Percentiles rank a stretch among this genome's conserved stretches.
These are phyloP conservation scores for Phycodurus eques DNA, from an alignment of 2,113 vertebrate genomes.

Conservation along the genomic window DNA sequence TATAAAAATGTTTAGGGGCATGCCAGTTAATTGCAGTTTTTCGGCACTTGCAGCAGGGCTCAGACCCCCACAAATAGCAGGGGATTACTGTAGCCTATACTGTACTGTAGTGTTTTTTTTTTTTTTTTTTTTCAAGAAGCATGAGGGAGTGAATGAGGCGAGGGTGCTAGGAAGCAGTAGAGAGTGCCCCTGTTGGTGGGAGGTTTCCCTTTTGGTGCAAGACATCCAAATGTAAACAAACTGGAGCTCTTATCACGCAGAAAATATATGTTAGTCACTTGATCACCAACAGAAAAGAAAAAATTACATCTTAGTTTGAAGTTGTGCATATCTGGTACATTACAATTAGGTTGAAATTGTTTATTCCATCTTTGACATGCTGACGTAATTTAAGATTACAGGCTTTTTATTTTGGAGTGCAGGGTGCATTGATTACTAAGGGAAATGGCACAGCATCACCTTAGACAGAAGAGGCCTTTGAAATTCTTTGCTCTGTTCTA, in stretches of 20 bases:
- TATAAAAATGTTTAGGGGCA: background rate
- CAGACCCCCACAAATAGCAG: background rate
- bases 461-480: conserved; percentile 20
- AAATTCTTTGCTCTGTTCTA: conserved; percentile 27
- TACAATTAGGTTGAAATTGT: conserved; percentile 3
- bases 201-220: conserved; percentile 56
- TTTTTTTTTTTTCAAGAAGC: background rate
- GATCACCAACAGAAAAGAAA: conserved; percentile 20
- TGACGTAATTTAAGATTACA: conserved; percentile 2
- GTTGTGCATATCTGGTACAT: background rate
- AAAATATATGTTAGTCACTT: conserved; percentile 34
- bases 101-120: background rate
- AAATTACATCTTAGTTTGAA: conserved; percentile 17
- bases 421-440: background rate
- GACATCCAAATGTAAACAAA: conserved; percentile 72
- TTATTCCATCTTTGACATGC: conserved; percentile 18
- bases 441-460: conserved; percentile 22
- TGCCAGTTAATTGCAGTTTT: background rate
- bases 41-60: background rate
- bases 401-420: background rate
- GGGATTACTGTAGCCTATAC: background rate
- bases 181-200: conserved; percentile 49
- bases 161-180: background rate
- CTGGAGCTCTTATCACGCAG: conserved; percentile 18
- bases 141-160: background rate